These are phyloP conservation scores for Drosophila pseudoobscura DNA, from an alignment of 1,140 invertebrate genomes.

Conservation along the genomic window DNA sequence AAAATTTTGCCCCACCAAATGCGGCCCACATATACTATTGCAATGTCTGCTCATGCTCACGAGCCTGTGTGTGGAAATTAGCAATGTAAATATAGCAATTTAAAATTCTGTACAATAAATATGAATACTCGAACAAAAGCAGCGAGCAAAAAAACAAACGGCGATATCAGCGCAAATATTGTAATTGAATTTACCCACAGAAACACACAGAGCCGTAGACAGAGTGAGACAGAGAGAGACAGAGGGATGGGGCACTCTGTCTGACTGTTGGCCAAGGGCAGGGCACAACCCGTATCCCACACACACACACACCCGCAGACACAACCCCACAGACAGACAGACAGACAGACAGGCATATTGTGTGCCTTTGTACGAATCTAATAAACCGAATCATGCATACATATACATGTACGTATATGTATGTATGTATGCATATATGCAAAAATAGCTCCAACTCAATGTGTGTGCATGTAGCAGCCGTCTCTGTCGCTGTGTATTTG, in stretches of 20 bases:
- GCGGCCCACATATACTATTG: slow-evolving; percentile 13
- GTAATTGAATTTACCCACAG: slow-evolving; percentile 74
- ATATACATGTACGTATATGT: slow-evolving; percentile 6
- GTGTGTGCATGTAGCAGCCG: slow-evolving; percentile 24
- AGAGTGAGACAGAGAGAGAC: background rate
- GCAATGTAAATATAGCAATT: slow-evolving; percentile 81
- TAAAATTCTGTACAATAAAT: slow-evolving; percentile 80
- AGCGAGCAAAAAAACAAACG: slow-evolving; percentile 70
- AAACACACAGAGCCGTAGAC: slow-evolving; percentile 18
- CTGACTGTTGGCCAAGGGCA: slow-evolving; percentile 25
- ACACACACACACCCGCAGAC: slow-evolving; percentile 6
- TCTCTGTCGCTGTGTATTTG: slow-evolving; percentile 37
- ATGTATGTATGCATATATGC: slow-evolving; percentile 29
- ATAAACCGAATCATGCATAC: slow-evolving; percentile 76
- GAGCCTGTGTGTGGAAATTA: slow-evolving; percentile 68
- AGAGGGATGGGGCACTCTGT: slow-evolving; percentile 12
- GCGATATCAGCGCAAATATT: slow-evolving; percentile 76
- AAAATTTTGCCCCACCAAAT: slow-evolving; percentile 21
- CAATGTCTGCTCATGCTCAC: slow-evolving; percentile 5
- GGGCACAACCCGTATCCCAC: slow-evolving; percentile 48
- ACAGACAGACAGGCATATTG: slow-evolving; percentile 51
- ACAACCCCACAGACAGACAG: slow-evolving; percentile 13
- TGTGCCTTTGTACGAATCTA: slow-evolving; percentile 76
- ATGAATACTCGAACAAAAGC: slow-evolving; percentile 67
- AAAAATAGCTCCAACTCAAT: slow-evolving; percentile 70